phyloP scores from a whole-genome alignment of 2,888 invertebrate genomes.

The Leptinotarsa juncta region DNA sequence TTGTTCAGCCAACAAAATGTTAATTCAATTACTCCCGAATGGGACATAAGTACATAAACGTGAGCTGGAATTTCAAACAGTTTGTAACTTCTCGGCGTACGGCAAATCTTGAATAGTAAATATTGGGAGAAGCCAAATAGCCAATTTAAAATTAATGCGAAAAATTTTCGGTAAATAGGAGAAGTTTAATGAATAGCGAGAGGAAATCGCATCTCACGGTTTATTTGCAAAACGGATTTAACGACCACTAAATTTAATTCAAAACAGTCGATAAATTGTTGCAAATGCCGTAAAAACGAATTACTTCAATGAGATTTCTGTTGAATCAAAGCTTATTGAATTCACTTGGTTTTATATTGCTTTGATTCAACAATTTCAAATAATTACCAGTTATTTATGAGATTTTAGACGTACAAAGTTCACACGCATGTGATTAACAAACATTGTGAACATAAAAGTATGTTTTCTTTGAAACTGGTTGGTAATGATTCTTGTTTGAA shows the following conservation, averaged over 20 bases:
- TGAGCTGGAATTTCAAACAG: slow-evolving; percentile 18
- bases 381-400: too few species aligned
- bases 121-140: slow-evolving; percentile 21
- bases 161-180: slow-evolving; percentile 14
- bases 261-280: too few species aligned
- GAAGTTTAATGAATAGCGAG: background rate
- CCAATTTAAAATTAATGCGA: slow-evolving; percentile 12
- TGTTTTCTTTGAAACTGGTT: background rate
- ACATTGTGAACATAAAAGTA: too few species aligned
- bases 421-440: too few species aligned
- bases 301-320: too few species aligned
- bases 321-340: too few species aligned
- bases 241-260: too few species aligned
- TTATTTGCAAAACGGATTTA: background rate
- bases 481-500: slow-evolving; percentile 27
- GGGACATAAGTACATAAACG: slow-evolving; percentile 22
- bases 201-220: background rate
- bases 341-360: too few species aligned
- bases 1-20: slow-evolving; percentile 12
- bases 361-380: too few species aligned
- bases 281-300: too few species aligned
- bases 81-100: background rate
- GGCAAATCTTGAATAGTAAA: slow-evolving; percentile 14
- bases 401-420: too few species aligned
- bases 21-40: slow-evolving; percentile 22